Percentiles rank a stretch among this genome's conserved stretches.
phyloP scores from a whole-genome alignment of 2,888 invertebrate species.

The Melanotus villosus region DNA sequence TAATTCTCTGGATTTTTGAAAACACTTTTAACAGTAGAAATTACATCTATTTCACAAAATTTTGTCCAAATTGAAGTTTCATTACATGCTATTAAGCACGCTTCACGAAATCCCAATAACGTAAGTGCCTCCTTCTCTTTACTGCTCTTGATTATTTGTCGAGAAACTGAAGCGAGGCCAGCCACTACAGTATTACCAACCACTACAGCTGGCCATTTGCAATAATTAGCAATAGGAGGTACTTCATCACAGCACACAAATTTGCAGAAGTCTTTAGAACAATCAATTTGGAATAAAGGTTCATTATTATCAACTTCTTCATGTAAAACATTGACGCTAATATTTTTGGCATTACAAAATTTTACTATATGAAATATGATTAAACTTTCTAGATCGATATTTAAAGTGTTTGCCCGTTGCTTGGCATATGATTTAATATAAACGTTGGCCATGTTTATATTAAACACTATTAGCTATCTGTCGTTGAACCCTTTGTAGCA shows the following conservation, averaged over 20 bases:
- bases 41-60: conserved; percentile 90
- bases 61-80: conserved; percentile 92
- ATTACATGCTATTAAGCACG: conserved; percentile 86
- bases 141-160: conserved; percentile 72
- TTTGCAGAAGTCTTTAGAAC: conserved; percentile 63
- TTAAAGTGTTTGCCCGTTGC: conserved; percentile 10
- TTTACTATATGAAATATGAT: conserved; percentile 75
- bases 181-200: conserved; percentile 77
- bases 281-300: conserved; percentile 60
- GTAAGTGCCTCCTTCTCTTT: conserved; percentile 61
- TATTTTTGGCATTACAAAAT: conserved; percentile 70
- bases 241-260: conserved; percentile 64
- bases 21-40: conserved; percentile 73
- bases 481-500: conserved; percentile 79
- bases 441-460: conserved; percentile 39
- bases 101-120: conserved; percentile 84
- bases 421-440: conserved; percentile 30
- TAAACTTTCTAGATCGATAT: conserved; percentile 72
- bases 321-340: conserved; percentile 68
- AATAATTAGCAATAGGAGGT: conserved; percentile 67
- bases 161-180: conserved; percentile 82
- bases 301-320: conserved; percentile 49
- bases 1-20: conserved; percentile 53
- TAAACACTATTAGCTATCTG: conserved; percentile 77
- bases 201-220: conserved; percentile 77